These are phyloP conservation scores for Trichopria drosophilae DNA, from an alignment of 2,888 invertebrate species.

Conservation along the genomic window DNA sequence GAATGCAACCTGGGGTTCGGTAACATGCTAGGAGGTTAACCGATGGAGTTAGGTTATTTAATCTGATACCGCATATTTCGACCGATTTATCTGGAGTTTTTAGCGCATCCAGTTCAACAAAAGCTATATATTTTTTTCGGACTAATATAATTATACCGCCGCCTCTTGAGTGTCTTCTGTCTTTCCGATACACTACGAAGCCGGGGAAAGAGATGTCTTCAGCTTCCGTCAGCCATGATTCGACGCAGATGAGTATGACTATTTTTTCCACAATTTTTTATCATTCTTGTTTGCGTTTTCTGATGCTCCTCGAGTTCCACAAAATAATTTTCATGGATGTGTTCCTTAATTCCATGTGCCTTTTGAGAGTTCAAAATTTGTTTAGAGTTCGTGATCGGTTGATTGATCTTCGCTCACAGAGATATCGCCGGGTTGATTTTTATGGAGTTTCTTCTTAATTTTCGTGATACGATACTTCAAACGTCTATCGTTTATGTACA, in stretches of 20 bases:
- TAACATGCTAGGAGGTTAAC: neutral
- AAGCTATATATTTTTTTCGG: neutral
- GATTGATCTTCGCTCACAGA: too few relatives aligned
- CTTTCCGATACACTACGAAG: neutral
- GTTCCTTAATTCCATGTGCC: too few relatives aligned
- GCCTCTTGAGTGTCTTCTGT: too few relatives aligned
- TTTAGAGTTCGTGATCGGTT: too few relatives aligned
- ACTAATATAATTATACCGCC: neutral
- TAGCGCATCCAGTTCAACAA: neutral
- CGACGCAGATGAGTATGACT: neutral
- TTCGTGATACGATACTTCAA: too few relatives aligned
- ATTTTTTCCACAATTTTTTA: neutral
- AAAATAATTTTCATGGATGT: too few relatives aligned
- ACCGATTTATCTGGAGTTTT: neutral
- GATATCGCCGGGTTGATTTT: too few relatives aligned
- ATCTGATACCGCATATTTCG: neutral
- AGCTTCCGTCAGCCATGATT: conserved; percentile 1
- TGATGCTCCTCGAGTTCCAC: neutral
- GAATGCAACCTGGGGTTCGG: neutral
- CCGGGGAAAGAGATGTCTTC: neutral
- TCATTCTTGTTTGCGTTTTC: too few relatives aligned
- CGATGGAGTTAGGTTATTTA: neutral
- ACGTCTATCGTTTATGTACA: too few relatives aligned
- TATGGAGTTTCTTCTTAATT: too few relatives aligned
- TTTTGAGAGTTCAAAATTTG: too few relatives aligned